These are phyloP conservation scores for Mobula hypostoma DNA, from an alignment of 2,113 vertebrate genomes.

Conservation along the genomic window DNA sequence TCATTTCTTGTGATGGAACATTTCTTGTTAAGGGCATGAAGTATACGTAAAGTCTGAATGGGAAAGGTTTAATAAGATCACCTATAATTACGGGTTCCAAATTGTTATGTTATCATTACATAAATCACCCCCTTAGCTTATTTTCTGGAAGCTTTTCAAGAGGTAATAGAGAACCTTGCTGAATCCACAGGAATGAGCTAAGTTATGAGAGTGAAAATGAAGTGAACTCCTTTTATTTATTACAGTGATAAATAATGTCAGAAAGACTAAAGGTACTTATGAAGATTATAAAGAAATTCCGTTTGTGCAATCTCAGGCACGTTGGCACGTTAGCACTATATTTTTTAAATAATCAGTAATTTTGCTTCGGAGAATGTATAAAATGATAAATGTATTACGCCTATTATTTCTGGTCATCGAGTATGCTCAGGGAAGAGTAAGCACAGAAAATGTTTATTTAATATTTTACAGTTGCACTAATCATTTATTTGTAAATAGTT, in stretches of 20 bases:
- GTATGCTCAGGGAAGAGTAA: background rate
- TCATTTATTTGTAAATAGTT: background rate
- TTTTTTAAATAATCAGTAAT: background rate
- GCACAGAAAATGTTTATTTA: background rate
- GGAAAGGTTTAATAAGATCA: background rate
- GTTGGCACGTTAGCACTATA: background rate
- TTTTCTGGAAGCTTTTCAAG: background rate
- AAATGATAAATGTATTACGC: background rate
- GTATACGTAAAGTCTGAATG: background rate
- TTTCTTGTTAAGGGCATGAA: background rate
- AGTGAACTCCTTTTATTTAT: constrained; percentile 15
- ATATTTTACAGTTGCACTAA: background rate
- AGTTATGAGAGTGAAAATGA: constrained; percentile 2
- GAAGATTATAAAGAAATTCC: constrained; percentile 21
- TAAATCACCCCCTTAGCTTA: background rate
- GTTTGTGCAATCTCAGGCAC: background rate
- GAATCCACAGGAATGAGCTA: background rate
- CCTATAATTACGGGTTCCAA: background rate
- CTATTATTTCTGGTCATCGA: background rate
- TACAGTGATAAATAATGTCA: background rate
- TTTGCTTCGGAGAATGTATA: background rate
- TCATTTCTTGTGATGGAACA: background rate
- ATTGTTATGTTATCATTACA: background rate
- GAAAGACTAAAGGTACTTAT: background rate
- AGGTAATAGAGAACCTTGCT: background rate